Evolutionary conservation across 2,797 vertebrate genomes (phyloP), one percentile per base, ranked within the genome.

Genomic region (Nyctalus aviator): DNA sequence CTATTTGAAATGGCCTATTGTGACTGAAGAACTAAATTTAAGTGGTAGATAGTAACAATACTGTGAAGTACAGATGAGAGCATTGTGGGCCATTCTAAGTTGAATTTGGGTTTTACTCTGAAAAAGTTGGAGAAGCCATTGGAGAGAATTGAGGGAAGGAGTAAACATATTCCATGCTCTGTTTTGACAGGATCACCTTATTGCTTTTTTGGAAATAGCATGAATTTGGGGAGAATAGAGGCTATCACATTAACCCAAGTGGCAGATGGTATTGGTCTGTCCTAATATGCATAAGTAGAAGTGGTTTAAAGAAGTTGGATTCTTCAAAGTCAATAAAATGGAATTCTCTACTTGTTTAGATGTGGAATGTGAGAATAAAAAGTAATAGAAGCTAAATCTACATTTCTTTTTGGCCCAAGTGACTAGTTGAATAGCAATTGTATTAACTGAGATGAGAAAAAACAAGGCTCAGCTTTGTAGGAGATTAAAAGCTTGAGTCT

Each of bases 231-330:
- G 6, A 64, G n/a, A 5, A 8, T 1, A 48, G 2, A 77, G 27
- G 4, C 18, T 32, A 9, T 2, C 25, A 2, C 8, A 48, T 14
- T 55, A 66, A 27, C 53, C 6, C 8, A 78, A 4, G 4, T 41
- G 17, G 57, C 46, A 20, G 20, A 14, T 50, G 15, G 3, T 53
- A 55, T 20, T 25, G 4, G 27, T 32, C 59, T 64, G 2, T 41
- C 35, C 4, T 21, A n/a, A n/a, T n/a, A n/a, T n/a, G 5, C n/a
- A 0, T 48, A 21, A 50, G 3, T 59, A 4, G 27, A 35, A 11
- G 5, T 6, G 0, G 0, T 83, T 32, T 37, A 2, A 78, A 59
- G n/a, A 68, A 9, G 2, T 14, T 76, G 13, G 8, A 44, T 79
- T 46, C 20, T 91, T 2, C 18, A 84, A 84, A 41, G 12, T 83